phyloP scores from a whole-genome alignment of 2,888 invertebrate species.

The Trichogramma dendrolimi region DNA sequence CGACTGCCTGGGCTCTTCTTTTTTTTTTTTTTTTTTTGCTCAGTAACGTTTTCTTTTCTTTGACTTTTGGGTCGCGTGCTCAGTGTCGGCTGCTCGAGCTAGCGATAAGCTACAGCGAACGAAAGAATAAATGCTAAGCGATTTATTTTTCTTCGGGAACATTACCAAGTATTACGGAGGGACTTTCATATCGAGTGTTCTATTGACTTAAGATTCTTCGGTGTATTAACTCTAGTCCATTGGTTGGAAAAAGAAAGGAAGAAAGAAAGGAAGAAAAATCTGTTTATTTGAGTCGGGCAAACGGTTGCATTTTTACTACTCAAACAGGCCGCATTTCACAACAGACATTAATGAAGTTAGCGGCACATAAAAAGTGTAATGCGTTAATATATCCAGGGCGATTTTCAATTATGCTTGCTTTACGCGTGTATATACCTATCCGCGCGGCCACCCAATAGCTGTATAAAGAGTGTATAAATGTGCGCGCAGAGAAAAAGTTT shows the following conservation, averaged over 20 bases:
- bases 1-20: constrained; percentile 18
- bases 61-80: neutral
- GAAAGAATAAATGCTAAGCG: constrained; percentile 1
- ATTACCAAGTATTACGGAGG: no score
- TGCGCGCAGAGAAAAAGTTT: constrained; percentile 23
- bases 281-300: no score
- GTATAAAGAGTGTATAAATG: constrained; percentile 15
- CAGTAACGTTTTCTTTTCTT: neutral
- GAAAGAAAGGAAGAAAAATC: no score
- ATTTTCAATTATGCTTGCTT: no score
- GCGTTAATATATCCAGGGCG: no score
- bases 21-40: neutral
- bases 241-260: neutral
- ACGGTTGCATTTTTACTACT: no score
- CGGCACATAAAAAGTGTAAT: no score
- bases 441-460: constrained; percentile 6
- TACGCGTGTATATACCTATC: constrained; percentile 5
- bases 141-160: constrained; percentile 18
- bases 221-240: neutral
- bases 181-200: no score
- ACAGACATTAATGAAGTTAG: no score
- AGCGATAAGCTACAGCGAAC: neutral
- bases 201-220: neutral
- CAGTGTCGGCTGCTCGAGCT: no score
- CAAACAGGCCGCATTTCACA: no score